Evolutionary conservation across 2,113 vertebrate species (phyloP).

Genomic region (Paramisgurnus dabryanus): DNA sequence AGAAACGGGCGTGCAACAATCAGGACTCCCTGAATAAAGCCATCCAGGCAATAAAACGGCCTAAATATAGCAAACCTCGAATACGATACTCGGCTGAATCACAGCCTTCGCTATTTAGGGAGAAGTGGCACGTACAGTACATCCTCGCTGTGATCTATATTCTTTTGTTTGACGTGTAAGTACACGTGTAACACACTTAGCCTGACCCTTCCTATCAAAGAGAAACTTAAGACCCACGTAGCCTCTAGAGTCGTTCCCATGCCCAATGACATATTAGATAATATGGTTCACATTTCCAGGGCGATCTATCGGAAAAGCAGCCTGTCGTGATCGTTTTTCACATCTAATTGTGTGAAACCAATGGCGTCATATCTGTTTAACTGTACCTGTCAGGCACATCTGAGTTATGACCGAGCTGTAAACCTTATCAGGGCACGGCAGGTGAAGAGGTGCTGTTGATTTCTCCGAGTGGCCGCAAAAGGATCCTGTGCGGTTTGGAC

Average conservation of each 20-base stretch:
- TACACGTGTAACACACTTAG: conserved; percentile 49
- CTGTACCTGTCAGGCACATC: conserved; percentile 8
- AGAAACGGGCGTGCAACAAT: conserved; percentile 58
- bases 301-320: conserved; percentile 1
- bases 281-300: background rate
- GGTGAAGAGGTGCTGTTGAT: conserved; percentile 7
- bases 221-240: conserved; percentile 17
- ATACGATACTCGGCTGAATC: conserved; percentile 63
- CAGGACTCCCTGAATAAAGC: conserved; percentile 63
- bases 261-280: conserved; percentile 4
- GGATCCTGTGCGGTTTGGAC: conserved; percentile 62
- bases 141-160: conserved; percentile 22
- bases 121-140: conserved; percentile 31
- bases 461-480: background rate
- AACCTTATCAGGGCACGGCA: conserved; percentile 12
- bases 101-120: conserved; percentile 41
- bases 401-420: conserved; percentile 9
- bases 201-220: conserved; percentile 11
- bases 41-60: conserved; percentile 63
- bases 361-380: conserved; percentile 11
- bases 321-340: conserved; percentile 14
- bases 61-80: conserved; percentile 71
- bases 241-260: background rate
- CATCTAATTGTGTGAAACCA: conserved; percentile 15
- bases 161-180: conserved; percentile 40